Evolutionary conservation across 2,797 vertebrate genomes (phyloP).

Genomic region (Holocentrus rufus): DNA sequence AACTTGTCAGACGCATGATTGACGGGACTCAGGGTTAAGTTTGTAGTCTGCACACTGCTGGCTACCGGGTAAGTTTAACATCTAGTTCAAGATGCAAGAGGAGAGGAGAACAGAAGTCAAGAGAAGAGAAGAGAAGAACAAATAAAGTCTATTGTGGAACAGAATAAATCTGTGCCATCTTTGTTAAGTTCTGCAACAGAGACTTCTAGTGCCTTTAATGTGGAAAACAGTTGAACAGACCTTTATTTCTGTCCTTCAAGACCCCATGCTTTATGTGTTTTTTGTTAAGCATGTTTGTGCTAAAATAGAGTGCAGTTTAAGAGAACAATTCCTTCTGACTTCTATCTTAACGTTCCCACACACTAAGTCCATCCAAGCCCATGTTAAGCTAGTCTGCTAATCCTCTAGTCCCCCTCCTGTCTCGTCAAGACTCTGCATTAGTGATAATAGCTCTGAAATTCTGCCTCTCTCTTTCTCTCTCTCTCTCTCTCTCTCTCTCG

Average conservation of each 20-base stretch:
- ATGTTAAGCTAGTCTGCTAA: constrained; percentile 52
- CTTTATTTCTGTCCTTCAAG: too few relatives aligned
- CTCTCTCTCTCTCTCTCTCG: too few relatives aligned
- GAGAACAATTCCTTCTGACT: constrained; percentile 12
- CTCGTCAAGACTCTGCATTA: constrained; percentile 69
- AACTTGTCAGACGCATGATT: constrained; percentile 25
- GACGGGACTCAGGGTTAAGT: constrained; percentile 4
- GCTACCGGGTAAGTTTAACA: neutral
- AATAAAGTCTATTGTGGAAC: too few relatives aligned
- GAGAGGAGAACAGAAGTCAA: neutral
- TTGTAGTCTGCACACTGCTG: constrained; percentile 10
- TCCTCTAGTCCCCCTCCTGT: constrained; percentile 42
- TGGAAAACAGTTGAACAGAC: neutral
- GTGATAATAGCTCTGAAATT: constrained; percentile 64
- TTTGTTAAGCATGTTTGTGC: too few relatives aligned
- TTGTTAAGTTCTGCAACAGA: too few relatives aligned
- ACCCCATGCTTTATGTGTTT: too few relatives aligned
- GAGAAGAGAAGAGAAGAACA: constrained; percentile 15
- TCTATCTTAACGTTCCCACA: constrained; percentile 57
- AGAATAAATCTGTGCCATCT: too few relatives aligned
- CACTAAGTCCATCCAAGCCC: constrained; percentile 49
- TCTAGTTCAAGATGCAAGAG: constrained; percentile 6
- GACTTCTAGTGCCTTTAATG: too few relatives aligned
- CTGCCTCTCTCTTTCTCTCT: constrained; percentile 20
- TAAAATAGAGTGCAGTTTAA: neutral